Evolutionary conservation across 2,888 invertebrate genomes (phyloP).

Genomic region (Nemotelus pantherinus): DNA sequence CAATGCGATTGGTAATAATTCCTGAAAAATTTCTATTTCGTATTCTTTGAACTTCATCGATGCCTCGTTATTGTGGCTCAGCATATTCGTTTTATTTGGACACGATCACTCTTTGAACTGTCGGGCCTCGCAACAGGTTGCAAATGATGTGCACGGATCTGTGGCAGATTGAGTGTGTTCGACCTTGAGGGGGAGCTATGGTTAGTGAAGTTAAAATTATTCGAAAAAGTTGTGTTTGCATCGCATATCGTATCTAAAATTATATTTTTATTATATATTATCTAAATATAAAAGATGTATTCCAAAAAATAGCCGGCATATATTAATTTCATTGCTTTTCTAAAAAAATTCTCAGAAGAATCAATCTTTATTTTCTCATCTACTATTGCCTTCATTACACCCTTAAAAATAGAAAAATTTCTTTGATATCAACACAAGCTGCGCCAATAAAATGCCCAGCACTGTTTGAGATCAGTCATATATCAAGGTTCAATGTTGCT

Average conservation of each 20-base stretch:
- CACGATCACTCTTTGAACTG: constrained; percentile 30
- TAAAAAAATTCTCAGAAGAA: too few species aligned
- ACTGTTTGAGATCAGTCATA: constrained; percentile 23
- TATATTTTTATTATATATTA: too few species aligned
- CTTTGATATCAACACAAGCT: constrained; percentile 27
- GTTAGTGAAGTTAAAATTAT: too few species aligned
- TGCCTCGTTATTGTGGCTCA: neutral
- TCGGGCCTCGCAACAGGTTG: constrained; percentile 36
- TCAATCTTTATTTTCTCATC: too few species aligned
- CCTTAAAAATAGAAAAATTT: neutral
- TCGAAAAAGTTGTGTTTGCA: too few species aligned
- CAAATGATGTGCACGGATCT: neutral
- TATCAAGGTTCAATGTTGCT: constrained; percentile 20
- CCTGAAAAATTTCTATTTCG: constrained; percentile 26
- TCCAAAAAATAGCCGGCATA: too few species aligned
- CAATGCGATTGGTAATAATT: constrained; percentile 10
- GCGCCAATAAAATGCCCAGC: constrained; percentile 36
- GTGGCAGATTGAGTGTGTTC: neutral
- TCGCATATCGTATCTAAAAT: too few species aligned
- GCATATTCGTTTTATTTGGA: constrained; percentile 15
- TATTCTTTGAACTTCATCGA: constrained; percentile 27
- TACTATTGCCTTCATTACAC: too few species aligned
- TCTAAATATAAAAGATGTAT: too few species aligned
- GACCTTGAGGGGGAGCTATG: neutral
- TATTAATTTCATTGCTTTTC: too few species aligned